Evolutionary conservation across 2,113 vertebrate genomes (phyloP).

Genomic region (Xenopus borealis): DNA sequence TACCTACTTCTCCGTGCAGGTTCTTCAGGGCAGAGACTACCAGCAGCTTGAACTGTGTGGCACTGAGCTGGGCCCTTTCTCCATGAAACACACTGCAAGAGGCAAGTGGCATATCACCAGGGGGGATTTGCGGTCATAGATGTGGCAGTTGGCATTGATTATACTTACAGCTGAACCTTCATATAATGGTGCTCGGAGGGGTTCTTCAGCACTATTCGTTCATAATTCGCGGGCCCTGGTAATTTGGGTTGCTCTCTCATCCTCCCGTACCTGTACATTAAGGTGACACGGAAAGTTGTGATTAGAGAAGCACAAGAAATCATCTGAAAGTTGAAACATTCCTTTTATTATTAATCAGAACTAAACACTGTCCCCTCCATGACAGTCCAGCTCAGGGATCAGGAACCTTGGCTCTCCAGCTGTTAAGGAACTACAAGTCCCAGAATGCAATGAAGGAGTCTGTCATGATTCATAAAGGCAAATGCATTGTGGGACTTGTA

Average conservation of each 20-base stretch:
- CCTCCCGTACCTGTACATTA: neutral
- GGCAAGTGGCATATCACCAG: neutral
- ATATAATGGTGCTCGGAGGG: slow-evolving; percentile 75
- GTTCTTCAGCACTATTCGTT: slow-evolving; percentile 73
- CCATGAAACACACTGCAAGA: slow-evolving; percentile 72
- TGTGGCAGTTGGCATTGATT: neutral
- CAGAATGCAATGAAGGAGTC: too few relatives aligned
- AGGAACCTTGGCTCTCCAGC: too few relatives aligned
- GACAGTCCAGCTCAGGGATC: too few relatives aligned
- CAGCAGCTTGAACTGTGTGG: slow-evolving; percentile 80
- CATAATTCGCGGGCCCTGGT: slow-evolving; percentile 54
- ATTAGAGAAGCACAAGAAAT: too few relatives aligned
- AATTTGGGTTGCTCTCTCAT: slow-evolving; percentile 40
- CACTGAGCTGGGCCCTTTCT: slow-evolving; percentile 57
- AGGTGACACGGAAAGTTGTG: too few relatives aligned
- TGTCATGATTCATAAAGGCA: too few relatives aligned
- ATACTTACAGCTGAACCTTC: slow-evolving; percentile 80
- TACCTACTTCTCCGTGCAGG: slow-evolving; percentile 82
- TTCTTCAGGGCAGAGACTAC: slow-evolving; percentile 76
- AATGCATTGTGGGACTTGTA: too few relatives aligned
- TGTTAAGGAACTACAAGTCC: too few relatives aligned
- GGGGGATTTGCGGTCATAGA: neutral
- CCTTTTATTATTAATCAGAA: too few relatives aligned
- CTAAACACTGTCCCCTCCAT: too few relatives aligned
- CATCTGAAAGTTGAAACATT: too few relatives aligned